Evolutionary conservation across 2,888 invertebrate genomes (phyloP), one percentile per base, ranked within the genome.

Genomic region (Drosophila basisetae): DNA sequence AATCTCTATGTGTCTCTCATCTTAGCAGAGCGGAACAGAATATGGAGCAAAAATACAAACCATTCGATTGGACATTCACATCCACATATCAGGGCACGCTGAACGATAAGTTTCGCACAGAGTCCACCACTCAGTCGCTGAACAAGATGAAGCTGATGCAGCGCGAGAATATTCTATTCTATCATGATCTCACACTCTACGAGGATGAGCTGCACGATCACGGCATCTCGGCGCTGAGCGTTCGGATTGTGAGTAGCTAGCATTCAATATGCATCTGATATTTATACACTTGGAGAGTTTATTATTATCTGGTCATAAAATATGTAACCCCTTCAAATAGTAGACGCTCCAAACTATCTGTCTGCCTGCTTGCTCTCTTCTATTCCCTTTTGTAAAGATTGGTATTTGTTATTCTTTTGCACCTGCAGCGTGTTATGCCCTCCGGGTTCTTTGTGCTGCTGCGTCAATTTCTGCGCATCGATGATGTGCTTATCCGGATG

Each of bases 171-270:
- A 99, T 99, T 66, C 93, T 98, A 5, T 99, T 99, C 93, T 99
- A 98, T 93, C 96, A 98, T 84, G 98, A 99, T 92, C 94, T 99
- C 39, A 96, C 97, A 67, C 94, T 99, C 43, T 99, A 97, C 94
- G 99, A 99, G 94, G 99, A 99, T 94, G 99, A 99, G 93, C 94
- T 99, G 55, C 99, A 99, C 92, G 99, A 99, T 94, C 98, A 99
- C 94, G 99, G 99, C 22, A 96, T 97, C 65, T 97, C 99, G 2
- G 96, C 97, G 61, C 95, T 96, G 84, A 96, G 96, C 76, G 97
- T 98, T 0, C 98, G 99, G 96, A 97, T 99, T 94, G 98, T 98
- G 94, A 95, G 96, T 41, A 41, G 41, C 41, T 41, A 41, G n/a
- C 4, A 49, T 28, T 28, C 49, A 39, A 53, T 22, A 7, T 31